These are phyloP conservation scores for Agelastica alni DNA, from an alignment of 2,888 invertebrate species.

Conservation along the genomic window DNA sequence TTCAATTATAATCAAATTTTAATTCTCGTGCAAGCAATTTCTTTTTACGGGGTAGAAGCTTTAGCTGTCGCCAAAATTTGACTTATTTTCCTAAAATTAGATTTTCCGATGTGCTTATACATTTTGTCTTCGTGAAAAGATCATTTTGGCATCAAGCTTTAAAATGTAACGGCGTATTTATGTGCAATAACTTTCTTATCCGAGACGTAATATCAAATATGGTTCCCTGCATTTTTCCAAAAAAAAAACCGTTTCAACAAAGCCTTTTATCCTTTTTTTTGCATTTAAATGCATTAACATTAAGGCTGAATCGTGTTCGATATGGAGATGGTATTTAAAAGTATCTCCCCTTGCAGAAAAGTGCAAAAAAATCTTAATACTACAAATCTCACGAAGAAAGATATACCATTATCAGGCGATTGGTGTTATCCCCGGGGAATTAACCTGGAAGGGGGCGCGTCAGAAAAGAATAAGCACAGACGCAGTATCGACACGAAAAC, in stretches of 20 bases:
- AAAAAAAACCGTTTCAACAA: neutral
- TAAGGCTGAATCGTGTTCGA: slow-evolving; percentile 13
- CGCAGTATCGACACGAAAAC: slow-evolving; percentile 22
- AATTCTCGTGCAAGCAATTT: no score
- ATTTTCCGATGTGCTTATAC: no score
- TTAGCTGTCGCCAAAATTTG: no score
- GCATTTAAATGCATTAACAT: slow-evolving; percentile 6
- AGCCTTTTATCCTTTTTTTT: neutral
- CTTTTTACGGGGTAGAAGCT: no score
- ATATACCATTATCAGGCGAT: slow-evolving; percentile 24
- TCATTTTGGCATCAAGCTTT: no score
- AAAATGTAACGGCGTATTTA: no score
- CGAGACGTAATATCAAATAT: no score
- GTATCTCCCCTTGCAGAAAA: slow-evolving; percentile 10
- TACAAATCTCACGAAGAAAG: slow-evolving; percentile 27
- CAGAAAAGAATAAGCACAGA: slow-evolving; percentile 19
- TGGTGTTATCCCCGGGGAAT: slow-evolving; percentile 24
- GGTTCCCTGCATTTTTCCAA: no score
- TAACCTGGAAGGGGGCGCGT: slow-evolving; percentile 19
- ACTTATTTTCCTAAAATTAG: no score
- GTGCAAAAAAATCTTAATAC: slow-evolving; percentile 25
- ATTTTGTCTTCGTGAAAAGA: no score
- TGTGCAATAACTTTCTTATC: no score
- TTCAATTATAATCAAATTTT: no score
- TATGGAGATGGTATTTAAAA: slow-evolving; percentile 23